A percentile compares a stretch with the other conserved stretches of the same genome.
Conservation (phyloP, 2,797 vertebrate genomes). For the Natrix natrix region DNA sequence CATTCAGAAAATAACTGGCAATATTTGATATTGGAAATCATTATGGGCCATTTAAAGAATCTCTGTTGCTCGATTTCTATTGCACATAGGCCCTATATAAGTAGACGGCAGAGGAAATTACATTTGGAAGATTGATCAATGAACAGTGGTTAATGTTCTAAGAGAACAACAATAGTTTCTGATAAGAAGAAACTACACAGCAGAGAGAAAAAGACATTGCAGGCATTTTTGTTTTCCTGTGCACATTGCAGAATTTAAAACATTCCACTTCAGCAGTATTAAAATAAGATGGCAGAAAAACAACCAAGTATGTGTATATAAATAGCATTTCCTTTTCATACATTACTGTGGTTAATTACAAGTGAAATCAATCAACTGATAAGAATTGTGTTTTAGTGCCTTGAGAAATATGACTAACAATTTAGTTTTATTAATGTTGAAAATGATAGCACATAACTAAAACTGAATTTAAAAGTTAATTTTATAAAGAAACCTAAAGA, state of each 20-base stretch:
- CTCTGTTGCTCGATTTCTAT: neutral
- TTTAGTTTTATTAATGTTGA: neutral
- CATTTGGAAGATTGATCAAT: neutral
- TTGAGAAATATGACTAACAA: conserved; percentile 9
- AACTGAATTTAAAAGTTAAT: conserved; percentile 27
- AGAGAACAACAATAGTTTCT: neutral
- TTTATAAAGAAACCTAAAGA: conserved; percentile 39
- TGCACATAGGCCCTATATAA: neutral
- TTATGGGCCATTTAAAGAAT: neutral
- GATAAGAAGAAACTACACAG: neutral
- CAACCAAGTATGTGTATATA: neutral
- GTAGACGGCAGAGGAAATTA: neutral
- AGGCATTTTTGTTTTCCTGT: neutral
- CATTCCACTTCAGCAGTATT: neutral
- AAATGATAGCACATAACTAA: conserved; percentile 15
- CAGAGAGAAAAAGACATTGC: neutral
- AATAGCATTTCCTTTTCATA: neutral
- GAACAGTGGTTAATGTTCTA: neutral
- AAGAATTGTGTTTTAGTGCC: conserved; percentile 3
- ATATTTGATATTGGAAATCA: neutral
- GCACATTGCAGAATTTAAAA: neutral
- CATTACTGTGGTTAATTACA: neutral
- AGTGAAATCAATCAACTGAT: conserved; percentile 5
- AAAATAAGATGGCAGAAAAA: neutral
- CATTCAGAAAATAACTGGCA: neutral